Evolutionary conservation across 2,888 invertebrate genomes (phyloP).

Genomic region (Drosophila colorata): DNA sequence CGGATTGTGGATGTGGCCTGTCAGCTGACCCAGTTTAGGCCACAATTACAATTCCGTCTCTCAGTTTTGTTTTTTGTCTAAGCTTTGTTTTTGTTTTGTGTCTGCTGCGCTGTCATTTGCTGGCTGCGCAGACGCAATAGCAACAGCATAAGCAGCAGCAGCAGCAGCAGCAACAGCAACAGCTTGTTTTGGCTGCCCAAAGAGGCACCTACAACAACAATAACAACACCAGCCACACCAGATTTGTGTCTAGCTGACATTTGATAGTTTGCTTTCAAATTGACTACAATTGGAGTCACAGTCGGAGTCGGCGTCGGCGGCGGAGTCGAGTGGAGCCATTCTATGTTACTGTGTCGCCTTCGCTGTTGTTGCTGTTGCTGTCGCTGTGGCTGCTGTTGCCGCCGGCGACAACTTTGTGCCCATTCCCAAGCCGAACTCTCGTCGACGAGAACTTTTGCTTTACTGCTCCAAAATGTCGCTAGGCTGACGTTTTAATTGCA

Average conservation of each 20-base stretch:
- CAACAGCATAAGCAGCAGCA: slow-evolving; percentile 34
- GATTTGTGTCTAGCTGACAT: slow-evolving; percentile 66
- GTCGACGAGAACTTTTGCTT: slow-evolving; percentile 54
- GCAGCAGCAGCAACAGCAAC: slow-evolving; percentile 39
- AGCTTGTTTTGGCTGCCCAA: slow-evolving; percentile 61
- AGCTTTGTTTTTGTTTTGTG: slow-evolving; percentile 37
- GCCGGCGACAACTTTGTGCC: slow-evolving; percentile 60
- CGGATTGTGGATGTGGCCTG: slow-evolving; percentile 48
- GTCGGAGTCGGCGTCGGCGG: slow-evolving; percentile 10
- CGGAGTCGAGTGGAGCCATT: slow-evolving; percentile 41
- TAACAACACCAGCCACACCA: slow-evolving; percentile 25
- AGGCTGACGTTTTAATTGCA: slow-evolving; percentile 66
- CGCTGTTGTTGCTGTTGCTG: slow-evolving; percentile 35
- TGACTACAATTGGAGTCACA: slow-evolving; percentile 69
- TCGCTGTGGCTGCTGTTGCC: slow-evolving; percentile 41
- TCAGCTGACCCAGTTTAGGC: slow-evolving; percentile 78
- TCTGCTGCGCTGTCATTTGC: slow-evolving; percentile 15
- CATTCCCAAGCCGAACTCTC: slow-evolving; percentile 66
- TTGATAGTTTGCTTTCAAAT: slow-evolving; percentile 82
- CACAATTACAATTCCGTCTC: slow-evolving; percentile 76
- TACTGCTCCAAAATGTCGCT: slow-evolving; percentile 46
- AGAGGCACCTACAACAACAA: slow-evolving; percentile 54
- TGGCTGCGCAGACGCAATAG: slow-evolving; percentile 69
- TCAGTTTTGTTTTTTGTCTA: slow-evolving; percentile 40
- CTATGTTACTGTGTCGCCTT: slow-evolving; percentile 71